Conservation (phyloP, 64 coral and sea anemone genomes). For the Stichodactyla mertensii region DNA sequence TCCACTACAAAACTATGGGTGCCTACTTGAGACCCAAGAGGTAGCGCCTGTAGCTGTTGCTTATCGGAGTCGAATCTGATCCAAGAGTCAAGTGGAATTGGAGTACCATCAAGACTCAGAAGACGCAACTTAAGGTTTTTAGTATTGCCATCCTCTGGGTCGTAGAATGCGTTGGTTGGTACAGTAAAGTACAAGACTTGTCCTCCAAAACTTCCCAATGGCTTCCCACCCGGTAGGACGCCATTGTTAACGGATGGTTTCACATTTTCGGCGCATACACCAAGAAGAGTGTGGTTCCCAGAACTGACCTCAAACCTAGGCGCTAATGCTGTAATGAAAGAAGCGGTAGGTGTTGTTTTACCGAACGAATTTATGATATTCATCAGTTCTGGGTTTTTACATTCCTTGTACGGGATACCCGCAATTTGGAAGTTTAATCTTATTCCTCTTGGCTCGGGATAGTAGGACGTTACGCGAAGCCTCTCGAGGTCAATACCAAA, state of each 20-base stretch:
- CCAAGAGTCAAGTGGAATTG: constrained; percentile 21
- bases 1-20: constrained; percentile 11
- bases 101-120: background rate
- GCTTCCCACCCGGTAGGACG: background rate
- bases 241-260: constrained; percentile 15
- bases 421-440: constrained; percentile 70
- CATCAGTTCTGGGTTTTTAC: constrained; percentile 10
- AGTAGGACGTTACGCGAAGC: constrained; percentile 63
- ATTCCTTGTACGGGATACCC: constrained; percentile 17
- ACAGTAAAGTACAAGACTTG: constrained; percentile 12
- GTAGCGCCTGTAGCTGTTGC: constrained; percentile 15
- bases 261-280: background rate
- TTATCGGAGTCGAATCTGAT: constrained; percentile 20
- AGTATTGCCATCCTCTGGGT: constrained; percentile 43
- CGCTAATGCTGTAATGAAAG: constrained; percentile 4
- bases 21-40: constrained; percentile 9
- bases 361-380: constrained; percentile 19
- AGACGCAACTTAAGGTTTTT: constrained; percentile 16
- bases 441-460: constrained; percentile 25
- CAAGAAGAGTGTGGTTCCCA: constrained; percentile 12
- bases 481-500: constrained; percentile 62
- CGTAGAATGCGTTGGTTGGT: constrained; percentile 34
- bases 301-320: constrained; percentile 31
- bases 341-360: background rate
- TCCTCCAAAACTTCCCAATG: background rate